Evolutionary conservation across 2,888 invertebrate species (phyloP).

Genomic region (Mylabris sibirica): DNA sequence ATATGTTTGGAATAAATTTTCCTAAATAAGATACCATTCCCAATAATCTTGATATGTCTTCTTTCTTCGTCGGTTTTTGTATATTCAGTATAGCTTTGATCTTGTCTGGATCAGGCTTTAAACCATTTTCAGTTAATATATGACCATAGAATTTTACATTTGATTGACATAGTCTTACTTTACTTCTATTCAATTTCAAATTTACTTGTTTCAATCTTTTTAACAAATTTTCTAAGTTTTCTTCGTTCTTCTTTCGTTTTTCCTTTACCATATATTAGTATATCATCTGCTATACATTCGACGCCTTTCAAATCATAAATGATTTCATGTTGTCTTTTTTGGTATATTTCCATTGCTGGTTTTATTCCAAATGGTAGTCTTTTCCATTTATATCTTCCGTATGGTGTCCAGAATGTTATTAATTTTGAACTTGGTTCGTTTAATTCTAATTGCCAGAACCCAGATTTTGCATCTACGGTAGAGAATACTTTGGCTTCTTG

Average conservation of each 20-base stretch:
- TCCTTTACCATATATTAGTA: background rate
- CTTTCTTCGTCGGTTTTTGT: background rate
- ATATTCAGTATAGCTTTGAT: background rate
- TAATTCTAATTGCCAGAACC: constrained; percentile 43
- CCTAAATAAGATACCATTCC: too few relatives aligned
- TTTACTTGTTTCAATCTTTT: background rate
- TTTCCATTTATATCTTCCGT: constrained; percentile 30
- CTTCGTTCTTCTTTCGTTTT: background rate
- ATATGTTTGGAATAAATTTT: too few relatives aligned
- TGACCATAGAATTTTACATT: too few relatives aligned
- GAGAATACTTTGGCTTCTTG: constrained; percentile 35
- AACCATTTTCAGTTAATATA: too few relatives aligned
- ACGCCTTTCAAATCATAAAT: too few relatives aligned
- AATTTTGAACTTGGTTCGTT: constrained; percentile 8
- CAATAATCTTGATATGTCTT: background rate
- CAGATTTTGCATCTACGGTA: constrained; percentile 40
- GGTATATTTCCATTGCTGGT: constrained; percentile 24
- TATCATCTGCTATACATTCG: background rate
- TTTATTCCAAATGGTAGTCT: constrained; percentile 28
- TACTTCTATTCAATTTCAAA: background rate
- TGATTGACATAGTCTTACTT: background rate
- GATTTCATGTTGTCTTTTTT: too few relatives aligned
- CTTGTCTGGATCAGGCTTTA: too few relatives aligned
- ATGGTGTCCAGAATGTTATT: constrained; percentile 32
- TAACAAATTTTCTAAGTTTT: background rate